Percentiles rank a stretch among this genome's conserved stretches.
Evolutionary conservation across 2,113 vertebrate genomes (phyloP).

Genomic region (Datnioides undecimradiatus): DNA sequence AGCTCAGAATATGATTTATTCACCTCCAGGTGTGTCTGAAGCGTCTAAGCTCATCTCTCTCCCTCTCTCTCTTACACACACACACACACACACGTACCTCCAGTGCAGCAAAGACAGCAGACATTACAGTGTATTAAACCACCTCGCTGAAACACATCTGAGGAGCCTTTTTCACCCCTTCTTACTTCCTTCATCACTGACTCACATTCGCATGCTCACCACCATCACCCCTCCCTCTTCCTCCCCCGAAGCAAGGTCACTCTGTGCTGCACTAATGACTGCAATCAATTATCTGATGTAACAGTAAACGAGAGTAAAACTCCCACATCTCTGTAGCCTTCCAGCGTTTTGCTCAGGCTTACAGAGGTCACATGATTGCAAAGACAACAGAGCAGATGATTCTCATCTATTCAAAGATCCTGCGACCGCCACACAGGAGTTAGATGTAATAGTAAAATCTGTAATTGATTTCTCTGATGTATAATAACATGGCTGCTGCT

Average conservation of each 20-base stretch:
- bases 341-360: constrained; percentile 5
- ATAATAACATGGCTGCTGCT: background rate
- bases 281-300: constrained; percentile 70
- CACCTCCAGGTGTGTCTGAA: constrained; percentile 38
- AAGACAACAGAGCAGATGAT: constrained; percentile 34
- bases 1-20: constrained; percentile 67
- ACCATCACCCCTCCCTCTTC: too few relatives aligned
- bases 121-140: constrained; percentile 32
- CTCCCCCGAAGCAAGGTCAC: constrained; percentile 68
- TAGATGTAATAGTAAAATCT: background rate
- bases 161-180: background rate
- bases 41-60: constrained; percentile 16
- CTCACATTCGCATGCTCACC: constrained; percentile 13
- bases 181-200: too few relatives aligned
- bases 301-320: constrained; percentile 57
- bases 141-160: background rate
- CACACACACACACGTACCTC: background rate
- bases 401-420: background rate
- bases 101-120: background rate
- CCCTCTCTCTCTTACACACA: too few relatives aligned
- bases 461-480: background rate
- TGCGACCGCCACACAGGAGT: background rate
- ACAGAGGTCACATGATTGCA: constrained; percentile 43
- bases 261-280: constrained; percentile 57
- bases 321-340: constrained; percentile 51